phyloP scores from a whole-genome alignment of 2,113 vertebrate genomes.

The Coreoperca whiteheadi region DNA sequence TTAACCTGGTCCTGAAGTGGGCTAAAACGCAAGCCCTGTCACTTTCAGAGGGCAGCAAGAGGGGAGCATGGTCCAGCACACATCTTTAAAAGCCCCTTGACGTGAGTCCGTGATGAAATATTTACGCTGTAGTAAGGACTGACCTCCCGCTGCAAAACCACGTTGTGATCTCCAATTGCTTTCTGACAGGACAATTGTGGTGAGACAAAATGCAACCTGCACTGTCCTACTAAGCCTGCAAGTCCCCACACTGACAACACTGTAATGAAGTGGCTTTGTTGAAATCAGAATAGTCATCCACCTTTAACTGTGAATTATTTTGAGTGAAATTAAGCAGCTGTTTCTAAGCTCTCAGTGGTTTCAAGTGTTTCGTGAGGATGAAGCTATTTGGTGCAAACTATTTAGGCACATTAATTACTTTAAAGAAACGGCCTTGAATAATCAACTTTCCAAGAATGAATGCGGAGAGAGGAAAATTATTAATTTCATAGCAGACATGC shows the following conservation, averaged over 20 bases:
- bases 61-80: slow-evolving; percentile 88
- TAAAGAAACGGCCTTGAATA: slow-evolving; percentile 20
- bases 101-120: slow-evolving; percentile 94
- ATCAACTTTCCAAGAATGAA: slow-evolving; percentile 32
- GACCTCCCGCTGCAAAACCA: slow-evolving; percentile 91
- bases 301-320: slow-evolving; percentile 18
- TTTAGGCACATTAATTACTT: slow-evolving; percentile 24
- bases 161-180: slow-evolving; percentile 94
- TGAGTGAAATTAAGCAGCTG: slow-evolving; percentile 11
- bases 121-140: slow-evolving; percentile 90
- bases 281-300: background rate
- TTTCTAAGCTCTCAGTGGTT: slow-evolving; percentile 14
- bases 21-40: slow-evolving; percentile 92
- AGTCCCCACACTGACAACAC: slow-evolving; percentile 16
- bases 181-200: slow-evolving; percentile 94
- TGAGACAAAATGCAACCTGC: slow-evolving; percentile 88
- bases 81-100: slow-evolving; percentile 94
- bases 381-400: slow-evolving; percentile 22
- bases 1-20: slow-evolving; percentile 95
- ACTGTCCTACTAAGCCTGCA: slow-evolving; percentile 79
- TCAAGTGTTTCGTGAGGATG: slow-evolving; percentile 4
- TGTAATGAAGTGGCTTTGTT: slow-evolving; percentile 8
- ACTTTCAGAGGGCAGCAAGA: slow-evolving; percentile 90
- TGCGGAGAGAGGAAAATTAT: slow-evolving; percentile 32
- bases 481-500: slow-evolving; percentile 22